Evolutionary conservation across 23 tunicate species (phyloP), one percentile per base, ranked within the genome.

Genomic region (Phallusia fumigata): DNA sequence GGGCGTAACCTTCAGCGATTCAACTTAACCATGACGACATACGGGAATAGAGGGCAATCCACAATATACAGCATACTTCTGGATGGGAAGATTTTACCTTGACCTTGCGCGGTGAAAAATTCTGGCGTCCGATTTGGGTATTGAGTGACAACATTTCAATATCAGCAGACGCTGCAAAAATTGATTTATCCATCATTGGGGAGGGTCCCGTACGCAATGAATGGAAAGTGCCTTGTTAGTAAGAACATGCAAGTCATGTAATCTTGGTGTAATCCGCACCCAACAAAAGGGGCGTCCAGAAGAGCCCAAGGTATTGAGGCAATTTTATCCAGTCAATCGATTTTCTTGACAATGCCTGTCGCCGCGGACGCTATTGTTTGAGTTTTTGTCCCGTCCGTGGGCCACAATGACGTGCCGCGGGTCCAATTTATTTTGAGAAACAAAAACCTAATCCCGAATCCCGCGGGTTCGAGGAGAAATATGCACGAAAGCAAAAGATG

Each of bases 251-350:
- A 58, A 24, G 26, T 24, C 28, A 21, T 58, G 69, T 58, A 58
- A 58, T 58, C 69, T 24, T 24, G 13, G 28, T 58, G 69, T 58
- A 58, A 58, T 58, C 69, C 69, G 69, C 69, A 22, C 16, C 69
- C 16, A 58, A 58, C 69, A 58, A 58, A 58, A 24, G 28, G 69
- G 69, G 69, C 28, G 16, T 1, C 69, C 28, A 22, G 69, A 24
- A 13, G 2, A 13, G 28, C 15, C 69, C 28, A 21, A 58, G 69
- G 69, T 58, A 58, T 58, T 8, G 69, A 58, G 69, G 69, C 69
- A 58, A 58, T 58, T 58, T 58, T 58, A 58, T 58, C 69, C 28
- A 21, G 69, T 58, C 69, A 58, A 58, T 58, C 69, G 69, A 58
- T 58, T 58, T 58, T 58, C 28, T 58, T 58, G 28, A 58, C 69